phyloP scores from a whole-genome alignment of 2,797 vertebrate genomes.

The Xerus rutilus region DNA sequence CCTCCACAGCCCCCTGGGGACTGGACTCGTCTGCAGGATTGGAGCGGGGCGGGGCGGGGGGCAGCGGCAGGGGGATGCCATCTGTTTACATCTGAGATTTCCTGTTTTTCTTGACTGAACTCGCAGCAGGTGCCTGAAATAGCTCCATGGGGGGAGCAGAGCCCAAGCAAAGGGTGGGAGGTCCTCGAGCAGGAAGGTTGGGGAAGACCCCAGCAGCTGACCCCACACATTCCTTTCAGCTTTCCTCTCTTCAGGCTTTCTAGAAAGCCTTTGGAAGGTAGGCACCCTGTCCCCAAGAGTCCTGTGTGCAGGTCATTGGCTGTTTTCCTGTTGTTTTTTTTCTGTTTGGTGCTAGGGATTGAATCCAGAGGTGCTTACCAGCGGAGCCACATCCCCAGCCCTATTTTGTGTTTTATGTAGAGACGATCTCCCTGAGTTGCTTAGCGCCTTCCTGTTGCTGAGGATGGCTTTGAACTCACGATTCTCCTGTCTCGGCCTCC shows the following conservation, averaged over 20 bases:
- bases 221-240: too few species aligned
- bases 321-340: not conserved
- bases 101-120: not conserved
- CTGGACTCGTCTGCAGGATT: not conserved
- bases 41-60: not conserved
- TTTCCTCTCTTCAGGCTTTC: too few species aligned
- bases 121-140: conserved; percentile 3
- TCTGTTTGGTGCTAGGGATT: not conserved
- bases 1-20: not conserved
- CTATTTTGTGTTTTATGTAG: too few species aligned
- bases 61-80: not conserved
- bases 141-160: not conserved
- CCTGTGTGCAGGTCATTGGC: accelerated
- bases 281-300: not conserved
- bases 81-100: not conserved
- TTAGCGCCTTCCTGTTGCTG: too few species aligned
- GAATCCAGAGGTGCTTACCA: too few species aligned
- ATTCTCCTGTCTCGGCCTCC: too few species aligned
- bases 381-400: too few species aligned
- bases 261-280: not conserved
- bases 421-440: too few species aligned
- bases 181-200: not conserved
- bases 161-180: not conserved
- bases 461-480: too few species aligned
- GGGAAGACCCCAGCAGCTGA: not conserved